Base-by-base conservation (phyloP, 2,888 invertebrate genomes). In the Ptilodon capucinus region DNA sequence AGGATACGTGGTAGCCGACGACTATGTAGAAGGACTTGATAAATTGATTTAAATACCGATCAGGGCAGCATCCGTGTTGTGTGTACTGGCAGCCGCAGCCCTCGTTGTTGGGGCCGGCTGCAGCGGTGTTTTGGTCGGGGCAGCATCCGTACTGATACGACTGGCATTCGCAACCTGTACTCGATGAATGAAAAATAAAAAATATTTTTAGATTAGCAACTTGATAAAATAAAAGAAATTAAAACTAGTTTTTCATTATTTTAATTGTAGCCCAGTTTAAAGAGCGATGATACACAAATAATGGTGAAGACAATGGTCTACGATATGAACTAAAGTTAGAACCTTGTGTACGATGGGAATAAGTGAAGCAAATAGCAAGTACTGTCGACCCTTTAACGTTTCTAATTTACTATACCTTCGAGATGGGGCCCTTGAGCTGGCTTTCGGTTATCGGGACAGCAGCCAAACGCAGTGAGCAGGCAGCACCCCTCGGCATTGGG, bases 381-480 rank as follows among this genome's bases (percentile, higher is more conserved):
- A n/a, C n/a, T n/a, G n/a, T n/a, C n/a, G n/a, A n/a, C n/a, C n/a
- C n/a, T n/a, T n/a, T n/a, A n/a, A n/a, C n/a, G n/a, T n/a, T n/a
- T n/a, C n/a, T n/a, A n/a, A n/a, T n/a, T n/a, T n/a, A n/a, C n/a
- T n/a, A n/a, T 80, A 92, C 93, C 95, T 86, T 95, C 94, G 25
- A 92, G 84, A 70, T 95, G 92, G 0, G 96, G 95, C 54, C 98
- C 98, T 54, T 93, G 92, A 4, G 98, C 97, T 1, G 95, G 92
- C 36, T 94, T 93, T 65, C 95, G 93, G 73, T 97, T 96, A 74
- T 99, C 98, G 0, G 96, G 96, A 68, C 98, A 99, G 82, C 98
- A 99, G n/a, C 97, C 97, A 75, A 92, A 95, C 3, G 92, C 85
- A 2, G 93, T 90, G 19, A 92, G 92, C 40, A 96, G 81, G 68